These are phyloP conservation scores for Notothenia rossii DNA, from an alignment of 2,113 vertebrate genomes.

Conservation along the genomic window DNA sequence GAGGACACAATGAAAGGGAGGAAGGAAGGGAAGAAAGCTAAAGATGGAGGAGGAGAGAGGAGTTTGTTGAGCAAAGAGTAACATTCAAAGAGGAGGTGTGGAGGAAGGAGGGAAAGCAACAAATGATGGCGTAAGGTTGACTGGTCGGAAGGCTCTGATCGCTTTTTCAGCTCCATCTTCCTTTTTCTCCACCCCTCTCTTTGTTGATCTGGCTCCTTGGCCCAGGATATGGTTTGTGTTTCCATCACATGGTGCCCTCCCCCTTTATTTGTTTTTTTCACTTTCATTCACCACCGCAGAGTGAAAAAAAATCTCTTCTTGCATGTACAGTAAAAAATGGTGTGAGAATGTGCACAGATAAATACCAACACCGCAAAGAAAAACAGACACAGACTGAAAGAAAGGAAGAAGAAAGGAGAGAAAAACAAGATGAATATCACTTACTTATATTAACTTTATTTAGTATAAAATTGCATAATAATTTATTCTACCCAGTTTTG, in stretches of 20 bases:
- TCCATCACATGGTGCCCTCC: conserved; percentile 34
- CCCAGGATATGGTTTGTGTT: conserved; percentile 45
- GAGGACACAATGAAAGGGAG: not conserved
- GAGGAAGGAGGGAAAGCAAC: conserved; percentile 31
- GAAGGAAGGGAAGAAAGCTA: not conserved
- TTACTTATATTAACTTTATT: not conserved
- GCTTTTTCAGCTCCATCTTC: conserved; percentile 23
- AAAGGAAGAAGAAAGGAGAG: not conserved
- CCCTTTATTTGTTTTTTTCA: conserved; percentile 18
- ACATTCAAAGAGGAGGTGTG: conserved; percentile 16
- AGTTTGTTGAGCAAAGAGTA: not conserved
- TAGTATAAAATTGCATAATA: not conserved
- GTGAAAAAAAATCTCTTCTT: not conserved
- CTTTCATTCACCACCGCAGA: not conserved
- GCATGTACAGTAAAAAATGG: not conserved
- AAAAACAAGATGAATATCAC: not conserved
- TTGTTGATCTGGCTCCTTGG: conserved; percentile 43
- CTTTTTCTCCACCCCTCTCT: conserved; percentile 45
- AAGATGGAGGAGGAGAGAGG: not conserved
- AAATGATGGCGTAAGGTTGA: not conserved
- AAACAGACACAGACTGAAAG: not conserved
- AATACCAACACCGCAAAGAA: not conserved
- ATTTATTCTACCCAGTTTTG: not conserved
- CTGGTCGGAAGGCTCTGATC: conserved; percentile 20
- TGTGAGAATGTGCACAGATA: not conserved